Evolutionary conservation across 2,888 invertebrate genomes (phyloP), one percentile per base, ranked within the genome.

Genomic region (Tachystola acroxantha): DNA sequence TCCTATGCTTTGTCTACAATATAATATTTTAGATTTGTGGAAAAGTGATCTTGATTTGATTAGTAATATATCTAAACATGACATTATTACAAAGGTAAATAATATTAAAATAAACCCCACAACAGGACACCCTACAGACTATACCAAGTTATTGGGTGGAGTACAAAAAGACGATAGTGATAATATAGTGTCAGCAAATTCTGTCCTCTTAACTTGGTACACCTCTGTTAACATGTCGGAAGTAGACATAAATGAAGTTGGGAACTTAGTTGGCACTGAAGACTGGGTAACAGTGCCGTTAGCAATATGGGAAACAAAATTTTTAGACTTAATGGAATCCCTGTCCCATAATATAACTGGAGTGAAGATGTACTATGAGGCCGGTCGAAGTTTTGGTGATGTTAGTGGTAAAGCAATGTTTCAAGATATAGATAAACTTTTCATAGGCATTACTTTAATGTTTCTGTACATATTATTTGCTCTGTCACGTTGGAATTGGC

Each of bases 301-400:
- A 34, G 75, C 90, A 10, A 59, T 82, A 39, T 92, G 92, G 92
- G 92, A 92, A 76, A 58, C 69, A n/a, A 66, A 79, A 42, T 92
- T 89, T 70, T 60, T 89, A 45, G 53, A 81, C 1, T 50, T 77
- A 38, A 74, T 91, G 69, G 53, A 77, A 31, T 49, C 60, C 50
- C 27, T 76, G 48, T 63, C 71, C 37, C 50, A 55, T 40, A 70
- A 64, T 53, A 53, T 50, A 47, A 72, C 53, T 30, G 73, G 79
- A 19, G 55, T 88, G 4, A 66, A 78, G 27, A 48, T 91, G 20
- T 90, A 80, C 62, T 92, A 90, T 69, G 86, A 88, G 48, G 82
- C 91, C 27, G 91, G 89, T 1, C 79, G 92, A 70, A 92, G 94
- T 70, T 94, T 92, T 75, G 93, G 91, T n/a, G 94, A 94, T 62